These are phyloP conservation scores for Festucalex cinctus DNA, from an alignment of 2,113 vertebrate species.

Conservation along the genomic window DNA sequence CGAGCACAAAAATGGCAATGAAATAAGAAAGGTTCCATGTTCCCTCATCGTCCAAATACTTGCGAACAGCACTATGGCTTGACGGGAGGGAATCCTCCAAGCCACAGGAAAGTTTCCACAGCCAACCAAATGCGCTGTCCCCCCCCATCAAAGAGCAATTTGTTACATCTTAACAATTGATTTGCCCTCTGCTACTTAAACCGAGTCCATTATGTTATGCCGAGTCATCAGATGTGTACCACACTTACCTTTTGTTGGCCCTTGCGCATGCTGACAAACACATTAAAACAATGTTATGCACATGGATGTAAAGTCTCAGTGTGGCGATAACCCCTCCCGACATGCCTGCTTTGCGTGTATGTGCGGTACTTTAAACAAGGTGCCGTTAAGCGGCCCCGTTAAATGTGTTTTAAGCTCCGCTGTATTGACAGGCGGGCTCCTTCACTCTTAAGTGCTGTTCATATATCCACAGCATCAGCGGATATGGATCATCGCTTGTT, in stretches of 20 bases:
- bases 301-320: neutral
- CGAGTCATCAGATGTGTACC: slow-evolving; percentile 60
- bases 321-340: neutral
- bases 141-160: slow-evolving; percentile 32
- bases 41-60: neutral
- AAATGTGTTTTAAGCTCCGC: slow-evolving; percentile 5
- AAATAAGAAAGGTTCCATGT: too few relatives aligned
- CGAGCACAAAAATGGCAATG: too few relatives aligned
- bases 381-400: slow-evolving; percentile 7
- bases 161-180: slow-evolving; percentile 58
- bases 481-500: slow-evolving; percentile 59
- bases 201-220: slow-evolving; percentile 66
- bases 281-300: neutral
- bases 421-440: slow-evolving; percentile 43
- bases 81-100: neutral
- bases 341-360: neutral
- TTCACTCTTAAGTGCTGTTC: slow-evolving; percentile 59
- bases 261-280: neutral
- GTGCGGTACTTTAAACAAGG: slow-evolving; percentile 16
- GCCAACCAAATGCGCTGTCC: slow-evolving; percentile 36
- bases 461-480: slow-evolving; percentile 53
- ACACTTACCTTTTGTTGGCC: neutral
- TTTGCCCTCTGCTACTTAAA: slow-evolving; percentile 44
- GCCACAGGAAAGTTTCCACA: neutral
- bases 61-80: neutral